Conservation (phyloP, 2,888 invertebrate genomes). For the Drosophila kanekoi region DNA sequence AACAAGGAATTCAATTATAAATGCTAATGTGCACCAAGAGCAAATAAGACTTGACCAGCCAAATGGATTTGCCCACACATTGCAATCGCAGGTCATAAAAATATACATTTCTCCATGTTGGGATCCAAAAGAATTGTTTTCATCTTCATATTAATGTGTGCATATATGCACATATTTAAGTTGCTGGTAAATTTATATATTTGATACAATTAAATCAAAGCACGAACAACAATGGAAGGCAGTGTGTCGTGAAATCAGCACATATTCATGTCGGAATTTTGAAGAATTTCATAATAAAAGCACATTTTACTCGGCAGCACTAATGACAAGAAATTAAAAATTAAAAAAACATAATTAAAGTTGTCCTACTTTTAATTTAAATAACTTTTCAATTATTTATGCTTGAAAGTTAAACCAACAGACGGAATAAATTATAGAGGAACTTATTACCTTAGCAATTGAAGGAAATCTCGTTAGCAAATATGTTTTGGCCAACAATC, state of each 20-base stretch:
- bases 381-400: no score
- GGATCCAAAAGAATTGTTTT: conserved; percentile 29
- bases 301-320: no score
- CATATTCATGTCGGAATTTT: conserved; percentile 10
- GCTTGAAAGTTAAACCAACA: no score
- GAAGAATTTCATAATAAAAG: background rate
- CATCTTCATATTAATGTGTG: conserved; percentile 29
- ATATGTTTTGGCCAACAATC: no score
- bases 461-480: no score
- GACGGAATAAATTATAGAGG: no score
- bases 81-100: conserved; percentile 54
- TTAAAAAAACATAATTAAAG: no score
- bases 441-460: no score
- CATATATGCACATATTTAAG: conserved; percentile 27
- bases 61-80: conserved; percentile 22
- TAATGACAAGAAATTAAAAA: no score
- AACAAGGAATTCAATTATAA: conserved; percentile 62
- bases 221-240: conserved; percentile 43
- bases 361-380: no score
- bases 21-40: conserved; percentile 52
- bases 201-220: conserved; percentile 4
- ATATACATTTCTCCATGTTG: conserved; percentile 52
- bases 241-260: conserved; percentile 16
- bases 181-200: background rate
- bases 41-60: conserved; percentile 32